Conservation (phyloP, 2,797 vertebrate species). For the Rhyacichthys aspro region DNA sequence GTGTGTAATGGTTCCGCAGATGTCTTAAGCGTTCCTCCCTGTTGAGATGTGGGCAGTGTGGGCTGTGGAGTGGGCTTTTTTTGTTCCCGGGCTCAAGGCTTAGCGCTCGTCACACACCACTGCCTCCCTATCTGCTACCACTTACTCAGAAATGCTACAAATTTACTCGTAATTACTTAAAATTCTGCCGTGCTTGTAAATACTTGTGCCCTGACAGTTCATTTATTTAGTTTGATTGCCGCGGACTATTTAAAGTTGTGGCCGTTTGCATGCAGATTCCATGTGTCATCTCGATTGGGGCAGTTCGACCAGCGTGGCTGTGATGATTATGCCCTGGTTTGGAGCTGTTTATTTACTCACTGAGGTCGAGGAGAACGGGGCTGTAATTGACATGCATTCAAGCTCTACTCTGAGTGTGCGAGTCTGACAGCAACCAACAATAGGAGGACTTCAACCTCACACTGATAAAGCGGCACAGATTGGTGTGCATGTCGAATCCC, state of each 20-base stretch:
- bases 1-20: slow-evolving; percentile 64
- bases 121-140: slow-evolving; percentile 83
- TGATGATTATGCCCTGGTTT: slow-evolving; percentile 70
- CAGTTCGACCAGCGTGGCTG: slow-evolving; percentile 65
- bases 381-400: slow-evolving; percentile 70
- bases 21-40: slow-evolving; percentile 61
- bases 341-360: slow-evolving; percentile 78
- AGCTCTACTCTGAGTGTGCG: slow-evolving; percentile 31
- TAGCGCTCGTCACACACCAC: slow-evolving; percentile 63
- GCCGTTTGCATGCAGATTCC: slow-evolving; percentile 64
- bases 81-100: slow-evolving; percentile 39
- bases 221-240: slow-evolving; percentile 87
- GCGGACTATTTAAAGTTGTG: slow-evolving; percentile 76
- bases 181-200: slow-evolving; percentile 81
- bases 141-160: slow-evolving; percentile 83
- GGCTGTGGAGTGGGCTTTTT: slow-evolving; percentile 43
- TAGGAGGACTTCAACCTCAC: too few species aligned
- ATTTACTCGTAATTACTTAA: slow-evolving; percentile 82
- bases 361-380: slow-evolving; percentile 62
- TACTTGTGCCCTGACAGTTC: slow-evolving; percentile 82
- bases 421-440: slow-evolving; percentile 17
- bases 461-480: too few species aligned
- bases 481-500: too few species aligned
- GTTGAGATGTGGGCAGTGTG: slow-evolving; percentile 55
- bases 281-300: slow-evolving; percentile 66